These are phyloP conservation scores for Plutomurus gul DNA, from an alignment of 1,140 invertebrate genomes.

Conservation along the genomic window DNA sequence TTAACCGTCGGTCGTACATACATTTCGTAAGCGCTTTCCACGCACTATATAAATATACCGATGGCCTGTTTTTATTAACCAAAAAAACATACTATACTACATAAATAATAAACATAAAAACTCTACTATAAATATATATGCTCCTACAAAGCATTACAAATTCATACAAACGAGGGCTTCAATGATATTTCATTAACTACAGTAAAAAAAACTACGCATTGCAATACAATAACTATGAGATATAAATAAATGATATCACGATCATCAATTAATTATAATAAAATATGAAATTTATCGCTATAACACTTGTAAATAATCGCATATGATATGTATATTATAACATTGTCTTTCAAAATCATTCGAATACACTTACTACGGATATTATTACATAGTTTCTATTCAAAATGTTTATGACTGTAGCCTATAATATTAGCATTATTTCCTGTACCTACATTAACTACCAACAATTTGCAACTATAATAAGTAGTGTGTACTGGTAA, in stretches of 20 bases:
- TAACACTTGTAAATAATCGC: background rate
- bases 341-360: background rate
- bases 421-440: no score
- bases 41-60: constrained; percentile 11
- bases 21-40: constrained; percentile 14
- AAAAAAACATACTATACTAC: background rate
- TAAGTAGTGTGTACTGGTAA: no score
- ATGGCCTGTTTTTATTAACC: constrained; percentile 15
- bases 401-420: no score
- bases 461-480: no score
- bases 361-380: no score
- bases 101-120: background rate
- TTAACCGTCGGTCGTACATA: background rate
- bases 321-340: background rate
- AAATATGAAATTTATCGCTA: background rate
- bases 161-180: background rate
- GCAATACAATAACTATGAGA: constrained; percentile 24
- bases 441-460: no score
- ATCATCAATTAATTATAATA: background rate
- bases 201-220: background rate
- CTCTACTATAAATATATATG: background rate
- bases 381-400: no score
- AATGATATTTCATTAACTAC: background rate
- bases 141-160: background rate
- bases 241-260: background rate